Evolutionary conservation across 2,888 invertebrate species (phyloP).

Genomic region (Tolmerus cingulatus): DNA sequence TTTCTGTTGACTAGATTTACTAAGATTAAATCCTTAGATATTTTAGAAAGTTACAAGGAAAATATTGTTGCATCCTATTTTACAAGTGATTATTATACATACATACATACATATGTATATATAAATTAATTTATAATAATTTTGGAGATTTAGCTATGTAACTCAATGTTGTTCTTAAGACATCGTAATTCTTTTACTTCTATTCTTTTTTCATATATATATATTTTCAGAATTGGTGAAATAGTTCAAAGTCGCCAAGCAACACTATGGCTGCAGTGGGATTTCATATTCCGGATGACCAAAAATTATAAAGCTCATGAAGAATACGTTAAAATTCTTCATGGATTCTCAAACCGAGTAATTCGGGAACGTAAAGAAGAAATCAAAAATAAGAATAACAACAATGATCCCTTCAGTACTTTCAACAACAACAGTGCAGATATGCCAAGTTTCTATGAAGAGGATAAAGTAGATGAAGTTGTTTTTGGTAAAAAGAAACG

Average conservation of each 20-base stretch:
- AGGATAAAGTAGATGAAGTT: conserved; percentile 48
- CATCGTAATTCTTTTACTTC: background rate
- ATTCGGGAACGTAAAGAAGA: conserved; percentile 65
- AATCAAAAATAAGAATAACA: conserved; percentile 55
- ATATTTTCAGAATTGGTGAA: conserved; percentile 64
- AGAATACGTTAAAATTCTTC: conserved; percentile 63
- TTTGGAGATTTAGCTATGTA: no score
- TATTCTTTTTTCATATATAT: background rate
- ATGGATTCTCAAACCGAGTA: conserved; percentile 65
- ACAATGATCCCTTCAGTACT: conserved; percentile 51
- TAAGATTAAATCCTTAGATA: no score
- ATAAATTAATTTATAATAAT: no score
- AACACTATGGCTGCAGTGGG: conserved; percentile 70
- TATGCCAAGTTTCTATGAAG: conserved; percentile 55
- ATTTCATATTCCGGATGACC: conserved; percentile 69
- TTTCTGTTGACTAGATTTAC: no score
- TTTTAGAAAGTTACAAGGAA: no score
- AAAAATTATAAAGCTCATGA: conserved; percentile 67
- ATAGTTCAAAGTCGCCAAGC: conserved; percentile 66
- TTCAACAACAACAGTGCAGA: conserved; percentile 53
- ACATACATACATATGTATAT: no score
- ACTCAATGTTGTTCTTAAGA: no score
- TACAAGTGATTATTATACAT: no score
- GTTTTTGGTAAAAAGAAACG: conserved; percentile 65
- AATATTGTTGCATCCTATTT: no score